Percentiles rank a stretch among this genome's conserved stretches.
Evolutionary conservation across 2,797 vertebrate species (phyloP).

Genomic region (Pipistrellus pipistrellus): DNA sequence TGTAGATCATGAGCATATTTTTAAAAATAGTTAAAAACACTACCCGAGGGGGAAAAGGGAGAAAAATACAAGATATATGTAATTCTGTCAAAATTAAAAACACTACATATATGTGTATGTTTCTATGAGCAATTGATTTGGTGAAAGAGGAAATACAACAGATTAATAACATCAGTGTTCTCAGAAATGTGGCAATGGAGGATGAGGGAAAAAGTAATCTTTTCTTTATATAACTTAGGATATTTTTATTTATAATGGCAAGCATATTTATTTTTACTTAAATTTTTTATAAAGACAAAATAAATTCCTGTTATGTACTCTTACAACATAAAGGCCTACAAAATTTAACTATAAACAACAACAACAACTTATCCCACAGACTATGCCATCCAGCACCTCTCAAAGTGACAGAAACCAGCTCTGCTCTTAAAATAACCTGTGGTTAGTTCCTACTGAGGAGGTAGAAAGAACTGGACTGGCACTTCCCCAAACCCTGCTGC

Average conservation of each 20-base stretch:
- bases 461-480: not conserved
- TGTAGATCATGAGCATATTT: not conserved
- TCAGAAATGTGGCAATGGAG: not conserved
- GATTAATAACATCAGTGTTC: not conserved
- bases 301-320: not conserved
- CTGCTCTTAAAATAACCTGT: constrained; percentile 30
- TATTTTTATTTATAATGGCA: not conserved
- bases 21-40: not conserved
- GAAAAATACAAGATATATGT: too few relatives aligned
- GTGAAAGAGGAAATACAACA: not conserved
- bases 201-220: not conserved
- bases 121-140: not conserved
- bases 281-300: constrained; percentile 42
- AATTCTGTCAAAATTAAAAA: not conserved
- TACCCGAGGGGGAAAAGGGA: too few relatives aligned
- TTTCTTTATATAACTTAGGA: not conserved
- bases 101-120: not conserved
- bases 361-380: not conserved
- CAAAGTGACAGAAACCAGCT: not conserved
- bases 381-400: not conserved
- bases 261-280: constrained; percentile 32
- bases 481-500: not conserved
- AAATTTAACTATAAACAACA: constrained; percentile 13
- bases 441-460: not conserved
- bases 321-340: constrained; percentile 36